Evolutionary conservation across 2,888 invertebrate genomes (phyloP).

Genomic region (Coecobrya sp.): DNA sequence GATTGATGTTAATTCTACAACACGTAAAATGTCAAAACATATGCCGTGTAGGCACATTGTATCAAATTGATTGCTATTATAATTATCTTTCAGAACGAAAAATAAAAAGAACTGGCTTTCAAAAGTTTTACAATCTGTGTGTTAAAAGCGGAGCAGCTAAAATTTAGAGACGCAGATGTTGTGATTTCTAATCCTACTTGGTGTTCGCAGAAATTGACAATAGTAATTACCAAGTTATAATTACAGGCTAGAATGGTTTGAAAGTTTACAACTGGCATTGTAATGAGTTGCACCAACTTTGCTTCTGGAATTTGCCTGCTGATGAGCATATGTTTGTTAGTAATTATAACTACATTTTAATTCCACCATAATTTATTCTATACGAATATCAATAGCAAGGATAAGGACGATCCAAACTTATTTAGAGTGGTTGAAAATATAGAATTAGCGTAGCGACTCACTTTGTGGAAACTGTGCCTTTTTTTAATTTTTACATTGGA

Average conservation of each 20-base stretch:
- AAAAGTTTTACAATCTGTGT: not conserved
- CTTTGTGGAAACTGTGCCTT: not conserved
- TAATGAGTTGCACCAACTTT: conserved; percentile 60
- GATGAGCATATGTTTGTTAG: conserved; percentile 64
- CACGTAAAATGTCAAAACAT: conserved; percentile 51
- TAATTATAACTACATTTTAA: conserved; percentile 40
- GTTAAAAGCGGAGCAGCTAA: not conserved
- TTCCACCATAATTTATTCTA: not conserved
- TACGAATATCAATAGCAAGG: not conserved
- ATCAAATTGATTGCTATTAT: not conserved
- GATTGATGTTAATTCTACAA: conserved; percentile 53
- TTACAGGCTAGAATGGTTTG: conserved; percentile 28
- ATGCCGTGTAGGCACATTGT: conserved; percentile 31
- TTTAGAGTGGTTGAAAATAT: not conserved
- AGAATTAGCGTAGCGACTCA: not conserved
- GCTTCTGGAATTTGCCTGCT: conserved; percentile 77
- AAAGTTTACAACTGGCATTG: conserved; percentile 40
- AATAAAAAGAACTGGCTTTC: not conserved
- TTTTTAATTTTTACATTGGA: conserved; percentile 32
- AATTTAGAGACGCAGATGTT: conserved; percentile 20
- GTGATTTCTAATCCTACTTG: conserved; percentile 62
- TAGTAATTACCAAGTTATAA: conserved; percentile 71
- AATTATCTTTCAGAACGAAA: not conserved
- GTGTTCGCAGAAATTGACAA: conserved; percentile 75
- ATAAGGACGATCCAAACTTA: not conserved